Base-by-base conservation (phyloP, 2,113 vertebrate species). In the Physeter macrocephalus region DNA sequence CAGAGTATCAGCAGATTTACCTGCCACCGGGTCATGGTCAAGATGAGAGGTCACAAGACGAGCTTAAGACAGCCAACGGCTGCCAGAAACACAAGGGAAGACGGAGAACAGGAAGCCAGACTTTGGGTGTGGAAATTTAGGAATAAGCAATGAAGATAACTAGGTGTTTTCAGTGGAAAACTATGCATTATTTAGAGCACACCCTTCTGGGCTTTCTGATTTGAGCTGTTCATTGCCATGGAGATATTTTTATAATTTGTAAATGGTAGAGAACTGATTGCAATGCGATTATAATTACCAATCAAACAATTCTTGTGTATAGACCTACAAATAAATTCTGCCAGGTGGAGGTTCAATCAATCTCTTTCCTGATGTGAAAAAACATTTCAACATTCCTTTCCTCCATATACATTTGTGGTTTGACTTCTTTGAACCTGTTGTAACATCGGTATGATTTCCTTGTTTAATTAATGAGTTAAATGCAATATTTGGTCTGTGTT, bases 31-130 rank as follows among this genome's bases (percentile, higher is more conserved):
- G 29, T 4, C 3, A 3, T 0, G 8, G 49, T 69, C 46, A 52
- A 92, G 54, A 78, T 1, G 10, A 61, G 59, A 74, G 66, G 29
- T 3, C 34, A 49, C 18, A 31, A 25, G 54, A 31, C 62, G 36
- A 39, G 10, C 27, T n/a, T 54, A 29, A 77, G 80, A 46, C 1
- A 23, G 64, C n/a, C 13, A 15, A 11, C 4, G 25, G 31, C n/a
- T 54, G 13, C 34, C 2, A 3, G 43, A 34, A 25, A 25, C 69
- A 74, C 31, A 49, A 69, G 0, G 6, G n/a, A 66, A 43, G 27
- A 0, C 0, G 0, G 20, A 15, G 69, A 52, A 14, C 0, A 0
- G 39, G 62, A 87, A 27, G 49, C 5, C 39, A 17, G 1, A 3
- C 25, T n/a, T 43, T n/a, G 6, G 5, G 15, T 59, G 49, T 34